These are phyloP conservation scores for Hypsopygia costalis DNA, from an alignment of 2,888 invertebrate species.

Conservation along the genomic window DNA sequence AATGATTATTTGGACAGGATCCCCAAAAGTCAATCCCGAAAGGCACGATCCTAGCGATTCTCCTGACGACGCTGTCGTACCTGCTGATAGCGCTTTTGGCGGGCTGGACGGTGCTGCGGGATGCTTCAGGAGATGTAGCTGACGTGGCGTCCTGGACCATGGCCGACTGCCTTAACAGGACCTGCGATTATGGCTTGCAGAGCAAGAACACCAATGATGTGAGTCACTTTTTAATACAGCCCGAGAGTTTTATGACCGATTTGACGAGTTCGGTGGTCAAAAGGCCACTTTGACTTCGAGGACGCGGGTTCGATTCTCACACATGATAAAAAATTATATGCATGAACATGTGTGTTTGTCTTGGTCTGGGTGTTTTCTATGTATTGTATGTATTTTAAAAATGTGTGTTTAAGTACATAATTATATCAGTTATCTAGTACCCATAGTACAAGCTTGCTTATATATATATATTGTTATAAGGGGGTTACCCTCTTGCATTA, in stretches of 20 bases:
- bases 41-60: slow-evolving; percentile 95
- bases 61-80: slow-evolving; percentile 93
- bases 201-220: slow-evolving; percentile 92
- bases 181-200: slow-evolving; percentile 86
- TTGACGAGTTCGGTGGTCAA: no score
- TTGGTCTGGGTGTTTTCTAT: no score
- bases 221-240: slow-evolving; percentile 34
- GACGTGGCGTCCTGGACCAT: slow-evolving; percentile 80
- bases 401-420: no score
- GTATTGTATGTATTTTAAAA: no score
- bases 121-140: slow-evolving; percentile 86
- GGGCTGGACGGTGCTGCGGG: slow-evolving; percentile 87
- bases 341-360: no score
- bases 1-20: slow-evolving; percentile 85
- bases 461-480: neutral
- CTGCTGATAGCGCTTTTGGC: slow-evolving; percentile 90
- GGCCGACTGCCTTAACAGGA: slow-evolving; percentile 70
- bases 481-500: no score
- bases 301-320: no score
- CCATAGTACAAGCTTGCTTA: no score
- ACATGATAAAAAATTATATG: no score
- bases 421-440: no score
- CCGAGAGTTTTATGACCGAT: no score
- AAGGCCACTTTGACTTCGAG: no score
- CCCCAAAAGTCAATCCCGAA: slow-evolving; percentile 94